Evolutionary conservation across 2,888 invertebrate genomes (phyloP), one percentile per base, ranked within the genome.

Genomic region (Busseola fusca): DNA sequence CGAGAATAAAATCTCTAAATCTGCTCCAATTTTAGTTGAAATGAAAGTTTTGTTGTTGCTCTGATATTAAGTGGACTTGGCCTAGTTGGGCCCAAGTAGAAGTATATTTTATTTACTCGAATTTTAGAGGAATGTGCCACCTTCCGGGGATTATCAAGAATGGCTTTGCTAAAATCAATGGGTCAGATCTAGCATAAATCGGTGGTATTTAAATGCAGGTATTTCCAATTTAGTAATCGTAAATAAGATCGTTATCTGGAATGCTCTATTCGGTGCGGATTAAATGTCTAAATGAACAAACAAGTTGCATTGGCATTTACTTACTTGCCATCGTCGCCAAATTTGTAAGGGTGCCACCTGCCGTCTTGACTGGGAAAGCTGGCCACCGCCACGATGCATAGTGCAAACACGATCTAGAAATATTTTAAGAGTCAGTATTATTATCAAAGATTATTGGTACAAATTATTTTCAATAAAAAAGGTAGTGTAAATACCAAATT

Each of bases 261-360:
- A 57, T 60, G 40, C 54, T 72, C n/a, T 66, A 45, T 64, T 67
- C 42, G 12, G 45, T 72, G 54, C 50, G 56, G 25, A 65, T 72
- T 76, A 80, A 84, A 82, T 83, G 72, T 82, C 72, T 80, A 65
- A 72, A 76, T 83, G 68, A 84, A 85, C 83, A 82, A 83, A 84
- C 71, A 74, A 80, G 74, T 76, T 72, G 72, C 69, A 64, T 81
- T 92, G 89, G 83, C 89, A 92, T 93, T 92, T 91, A 93, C 95
- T 93, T 91, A 95, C 95, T 93, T 95, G 92, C 95, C 95, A 82
- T 76, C 62, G 60, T 90, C 91, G 72, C 94, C 95, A 83, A 90
- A 94, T 88, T 90, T 91, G 86, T 93, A 90, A 42, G 94, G 93
- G 87, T 92, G 83, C 95, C 95, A 95, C 83, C 75, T 89, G 78